Percentiles rank a stretch among this genome's conserved stretches.
phyloP scores from a whole-genome alignment of 2,888 invertebrate species.

The Apamea epomidion region DNA sequence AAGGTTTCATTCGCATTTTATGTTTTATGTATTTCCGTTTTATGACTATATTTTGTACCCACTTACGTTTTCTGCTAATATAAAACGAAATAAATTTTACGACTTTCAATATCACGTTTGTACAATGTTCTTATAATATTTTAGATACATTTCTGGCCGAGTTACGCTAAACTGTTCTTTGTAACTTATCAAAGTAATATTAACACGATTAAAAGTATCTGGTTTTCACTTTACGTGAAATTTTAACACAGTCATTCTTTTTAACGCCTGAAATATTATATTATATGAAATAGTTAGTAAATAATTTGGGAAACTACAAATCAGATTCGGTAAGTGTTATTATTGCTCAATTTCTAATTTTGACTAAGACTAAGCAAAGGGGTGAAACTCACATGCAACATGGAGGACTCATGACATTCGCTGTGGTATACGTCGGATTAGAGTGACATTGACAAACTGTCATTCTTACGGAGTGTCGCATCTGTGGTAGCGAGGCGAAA shows the following conservation, averaged over 20 bases:
- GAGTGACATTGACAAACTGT: too few species aligned
- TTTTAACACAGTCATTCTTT: not conserved
- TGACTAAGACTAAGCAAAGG: not conserved
- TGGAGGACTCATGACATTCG: too few species aligned
- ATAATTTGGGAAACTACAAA: not conserved
- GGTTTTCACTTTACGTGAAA: not conserved
- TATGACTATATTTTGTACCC: constrained; percentile 37
- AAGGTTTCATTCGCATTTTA: constrained; percentile 1
- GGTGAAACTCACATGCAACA: not conserved
- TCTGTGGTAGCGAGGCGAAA: too few species aligned
- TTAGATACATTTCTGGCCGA: not conserved
- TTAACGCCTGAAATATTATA: not conserved
- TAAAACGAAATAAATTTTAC: constrained; percentile 20
- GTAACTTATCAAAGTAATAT: not conserved
- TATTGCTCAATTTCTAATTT: not conserved
- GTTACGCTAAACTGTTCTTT: not conserved
- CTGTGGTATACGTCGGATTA: too few species aligned
- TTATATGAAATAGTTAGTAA: not conserved
- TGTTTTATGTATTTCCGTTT: constrained; percentile 24
- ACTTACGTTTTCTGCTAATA: constrained; percentile 6
- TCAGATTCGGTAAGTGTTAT: not conserved
- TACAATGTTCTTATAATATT: constrained; percentile 1
- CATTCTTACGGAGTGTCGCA: too few species aligned
- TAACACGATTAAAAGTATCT: not conserved
- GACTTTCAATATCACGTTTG: constrained; percentile 3